Evolutionary conservation across 2,888 invertebrate genomes (phyloP), one percentile per base, ranked within the genome.

Genomic region (Tridacna gigas): DNA sequence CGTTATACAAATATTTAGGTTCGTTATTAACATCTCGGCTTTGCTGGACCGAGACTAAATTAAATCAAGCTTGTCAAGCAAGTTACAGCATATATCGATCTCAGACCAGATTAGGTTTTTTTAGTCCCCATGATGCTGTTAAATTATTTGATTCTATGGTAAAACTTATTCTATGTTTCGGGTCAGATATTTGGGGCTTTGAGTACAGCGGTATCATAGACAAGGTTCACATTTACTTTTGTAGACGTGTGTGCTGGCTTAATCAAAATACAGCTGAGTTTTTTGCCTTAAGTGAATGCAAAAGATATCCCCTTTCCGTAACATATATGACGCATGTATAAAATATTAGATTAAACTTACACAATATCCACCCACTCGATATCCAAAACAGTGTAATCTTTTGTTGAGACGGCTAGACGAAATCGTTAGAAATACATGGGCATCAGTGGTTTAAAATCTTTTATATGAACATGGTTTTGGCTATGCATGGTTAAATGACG

Each of bases 381-480:
- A 76, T 37, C 80, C 80, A 20, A 80, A 73, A 71, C 61, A 71
- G 0, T 71, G 77, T 48, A 77, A 81, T 77, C 26, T 28, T 15
- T 13, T 76, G 65, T 69, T 81, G 48, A 66, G 63, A 65, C 5
- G 18, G 65, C 51, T 65, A n/a, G 66, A 74, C 28, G 66, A 66
- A n/a, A 63, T 15, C n/a, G 65, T 65, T 20, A 74, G 79, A 71
- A 48, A 51, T 28, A 74, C 79, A 25, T 79, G 79, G 79, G 79
- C 74, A 45, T 67, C 48, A 12, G 26, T 51, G 45, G 63, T 74
- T n/a, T 45, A 65, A 74, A n/a, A 71, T 20, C n/a, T 79, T 22
- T 37, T 79, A 28, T 79, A 48, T 56, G 47, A 25, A 28, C 37
- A 74, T 47, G 74, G 79, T 48, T 74, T 63, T 51, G 79, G 79